Conservation (phyloP, 2,113 vertebrate species). For the Cebus imitator region DNA sequence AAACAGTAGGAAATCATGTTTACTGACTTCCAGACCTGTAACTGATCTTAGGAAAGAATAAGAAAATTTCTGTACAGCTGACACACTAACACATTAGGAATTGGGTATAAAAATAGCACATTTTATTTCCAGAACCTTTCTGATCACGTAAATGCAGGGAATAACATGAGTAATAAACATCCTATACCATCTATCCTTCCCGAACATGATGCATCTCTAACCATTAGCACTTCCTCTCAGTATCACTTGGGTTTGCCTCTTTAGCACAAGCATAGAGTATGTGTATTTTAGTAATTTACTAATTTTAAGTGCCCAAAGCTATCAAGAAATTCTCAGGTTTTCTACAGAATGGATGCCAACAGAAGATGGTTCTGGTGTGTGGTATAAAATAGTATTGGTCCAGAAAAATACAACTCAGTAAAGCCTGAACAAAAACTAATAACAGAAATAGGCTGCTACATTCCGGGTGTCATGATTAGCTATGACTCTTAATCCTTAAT, state of each 20-base stretch:
- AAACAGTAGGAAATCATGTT: neutral
- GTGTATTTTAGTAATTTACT: neutral
- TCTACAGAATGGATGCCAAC: neutral
- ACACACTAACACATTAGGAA: neutral
- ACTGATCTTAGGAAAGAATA: neutral
- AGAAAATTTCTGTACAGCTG: neutral
- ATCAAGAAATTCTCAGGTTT: neutral
- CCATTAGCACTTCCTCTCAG: neutral
- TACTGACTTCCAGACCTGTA: neutral
- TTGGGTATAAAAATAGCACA: neutral
- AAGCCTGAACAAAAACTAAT: neutral
- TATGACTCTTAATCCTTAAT: neutral
- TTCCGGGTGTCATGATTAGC: neutral
- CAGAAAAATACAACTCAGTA: neutral
- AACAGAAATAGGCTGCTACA: neutral
- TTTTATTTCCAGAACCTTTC: neutral
- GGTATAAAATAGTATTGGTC: neutral
- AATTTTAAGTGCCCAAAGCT: neutral
- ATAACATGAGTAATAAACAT: neutral
- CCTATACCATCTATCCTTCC: rapidly evolving
- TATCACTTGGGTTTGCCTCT: neutral
- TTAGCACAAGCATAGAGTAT: neutral
- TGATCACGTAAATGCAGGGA: neutral
- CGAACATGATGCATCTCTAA: neutral
- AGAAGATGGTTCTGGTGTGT: neutral